Evolutionary conservation across 2,113 vertebrate species (phyloP).

Genomic region (Raja brachyura): DNA sequence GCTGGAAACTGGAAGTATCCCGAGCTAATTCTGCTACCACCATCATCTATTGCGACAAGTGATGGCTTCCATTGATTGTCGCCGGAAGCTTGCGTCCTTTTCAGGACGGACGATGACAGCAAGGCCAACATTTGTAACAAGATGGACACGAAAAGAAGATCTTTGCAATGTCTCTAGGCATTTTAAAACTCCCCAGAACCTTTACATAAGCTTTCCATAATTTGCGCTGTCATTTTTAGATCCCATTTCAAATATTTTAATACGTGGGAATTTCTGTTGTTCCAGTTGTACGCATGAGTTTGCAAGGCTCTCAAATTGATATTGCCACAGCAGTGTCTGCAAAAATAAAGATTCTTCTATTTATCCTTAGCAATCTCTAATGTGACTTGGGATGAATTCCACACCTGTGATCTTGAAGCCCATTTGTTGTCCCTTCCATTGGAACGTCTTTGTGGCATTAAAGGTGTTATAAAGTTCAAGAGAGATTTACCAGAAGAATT

Average conservation of each 20-base stretch:
- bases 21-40: too few species aligned
- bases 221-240: neutral
- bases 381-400: neutral
- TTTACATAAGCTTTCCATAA: neutral
- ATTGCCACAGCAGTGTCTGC: neutral
- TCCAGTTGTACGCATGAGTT: neutral
- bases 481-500: neutral
- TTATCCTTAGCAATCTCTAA: neutral
- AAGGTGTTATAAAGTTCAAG: neutral
- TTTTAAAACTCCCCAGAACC: neutral
- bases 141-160: too few species aligned
- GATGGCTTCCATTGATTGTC: too few species aligned
- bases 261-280: neutral
- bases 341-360: neutral
- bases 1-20: too few species aligned
- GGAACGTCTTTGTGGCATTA: neutral
- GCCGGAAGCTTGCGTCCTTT: too few species aligned
- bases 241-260: neutral
- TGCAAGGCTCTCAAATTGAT: neutral
- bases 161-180: neutral
- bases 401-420: neutral
- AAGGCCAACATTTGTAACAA: too few species aligned
- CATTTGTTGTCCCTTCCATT: neutral
- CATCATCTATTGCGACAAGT: too few species aligned
- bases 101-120: too few species aligned